Percentiles rank a stretch among this genome's conserved stretches.
Conservation (phyloP, 2,888 invertebrate genomes). For the Glomeris marginata region DNA sequence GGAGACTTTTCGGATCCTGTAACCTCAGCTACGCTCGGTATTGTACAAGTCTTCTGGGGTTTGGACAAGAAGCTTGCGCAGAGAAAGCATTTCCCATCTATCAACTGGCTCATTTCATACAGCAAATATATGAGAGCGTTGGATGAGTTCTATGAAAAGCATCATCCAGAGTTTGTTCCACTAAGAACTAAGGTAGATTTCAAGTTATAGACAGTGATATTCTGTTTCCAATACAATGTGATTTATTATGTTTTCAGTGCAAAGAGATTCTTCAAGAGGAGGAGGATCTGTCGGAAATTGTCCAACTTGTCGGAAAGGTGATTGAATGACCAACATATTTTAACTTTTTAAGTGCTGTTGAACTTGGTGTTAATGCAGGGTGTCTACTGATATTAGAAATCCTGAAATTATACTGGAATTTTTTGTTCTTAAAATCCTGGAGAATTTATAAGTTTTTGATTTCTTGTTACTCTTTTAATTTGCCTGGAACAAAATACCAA, state of each 20-base stretch:
- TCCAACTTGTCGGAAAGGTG: slow-evolving; percentile 93
- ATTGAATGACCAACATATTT: slow-evolving; percentile 13
- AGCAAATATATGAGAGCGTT: slow-evolving; percentile 97
- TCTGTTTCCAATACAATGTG: not conserved
- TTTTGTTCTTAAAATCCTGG: no score
- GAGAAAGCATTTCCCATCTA: slow-evolving; percentile 98
- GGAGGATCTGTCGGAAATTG: slow-evolving; percentile 98
- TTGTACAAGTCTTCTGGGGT: slow-evolving; percentile 99
- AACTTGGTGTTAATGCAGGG: not conserved
- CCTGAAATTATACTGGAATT: no score
- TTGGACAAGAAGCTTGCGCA: slow-evolving; percentile 97
- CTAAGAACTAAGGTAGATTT: slow-evolving; percentile 73
- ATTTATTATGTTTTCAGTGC: slow-evolving; percentile 26
- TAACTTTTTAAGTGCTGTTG: no score
- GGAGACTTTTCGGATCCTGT: slow-evolving; percentile 99
- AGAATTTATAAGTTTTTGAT: not conserved
- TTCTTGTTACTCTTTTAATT: not conserved
- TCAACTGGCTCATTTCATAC: slow-evolving; percentile 99
- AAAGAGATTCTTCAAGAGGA: slow-evolving; percentile 96
- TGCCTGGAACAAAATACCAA: no score
- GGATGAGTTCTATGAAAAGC: slow-evolving; percentile 99
- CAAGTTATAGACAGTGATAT: not conserved
- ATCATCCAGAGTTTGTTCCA: slow-evolving; percentile 91
- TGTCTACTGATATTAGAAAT: no score
- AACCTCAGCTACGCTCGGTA: slow-evolving; percentile 95